These are phyloP conservation scores for Macrosiphum euphorbiae DNA, from an alignment of 2,888 invertebrate genomes.

Conservation along the genomic window DNA sequence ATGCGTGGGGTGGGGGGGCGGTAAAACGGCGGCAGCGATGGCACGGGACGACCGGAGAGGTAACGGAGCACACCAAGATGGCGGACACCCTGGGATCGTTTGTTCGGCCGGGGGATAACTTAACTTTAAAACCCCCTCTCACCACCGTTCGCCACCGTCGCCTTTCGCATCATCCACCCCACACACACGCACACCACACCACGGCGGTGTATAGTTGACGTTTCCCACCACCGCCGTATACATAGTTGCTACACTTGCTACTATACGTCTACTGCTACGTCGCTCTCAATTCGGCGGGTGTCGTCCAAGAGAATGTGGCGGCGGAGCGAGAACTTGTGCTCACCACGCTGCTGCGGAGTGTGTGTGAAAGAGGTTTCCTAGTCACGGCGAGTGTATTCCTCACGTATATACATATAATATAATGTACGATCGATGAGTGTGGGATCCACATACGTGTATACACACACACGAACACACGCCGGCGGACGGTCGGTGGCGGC, in stretches of 20 bases:
- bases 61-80: slow-evolving; percentile 61
- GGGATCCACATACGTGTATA: slow-evolving; percentile 23
- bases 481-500: slow-evolving; percentile 2
- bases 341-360: not conserved
- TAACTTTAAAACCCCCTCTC: slow-evolving; percentile 54
- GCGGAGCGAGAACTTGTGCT: not conserved
- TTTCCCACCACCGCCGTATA: not conserved
- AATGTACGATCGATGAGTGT: slow-evolving; percentile 34
- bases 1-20: slow-evolving; percentile 5
- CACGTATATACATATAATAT: not conserved
- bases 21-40: slow-evolving; percentile 17
- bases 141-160: not conserved
- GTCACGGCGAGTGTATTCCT: not conserved
- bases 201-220: not conserved
- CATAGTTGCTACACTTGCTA: not conserved
- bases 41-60: slow-evolving; percentile 41
- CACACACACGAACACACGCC: not conserved
- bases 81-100: slow-evolving; percentile 63
- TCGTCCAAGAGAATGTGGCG: slow-evolving; percentile 13
- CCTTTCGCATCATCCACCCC: slow-evolving; percentile 11
- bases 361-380: not conserved
- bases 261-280: not conserved
- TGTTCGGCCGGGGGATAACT: slow-evolving; percentile 63
- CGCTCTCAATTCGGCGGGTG: not conserved
- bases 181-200: not conserved